Conservation (phyloP, 2,113 vertebrate species). For the Bufo bufo region DNA sequence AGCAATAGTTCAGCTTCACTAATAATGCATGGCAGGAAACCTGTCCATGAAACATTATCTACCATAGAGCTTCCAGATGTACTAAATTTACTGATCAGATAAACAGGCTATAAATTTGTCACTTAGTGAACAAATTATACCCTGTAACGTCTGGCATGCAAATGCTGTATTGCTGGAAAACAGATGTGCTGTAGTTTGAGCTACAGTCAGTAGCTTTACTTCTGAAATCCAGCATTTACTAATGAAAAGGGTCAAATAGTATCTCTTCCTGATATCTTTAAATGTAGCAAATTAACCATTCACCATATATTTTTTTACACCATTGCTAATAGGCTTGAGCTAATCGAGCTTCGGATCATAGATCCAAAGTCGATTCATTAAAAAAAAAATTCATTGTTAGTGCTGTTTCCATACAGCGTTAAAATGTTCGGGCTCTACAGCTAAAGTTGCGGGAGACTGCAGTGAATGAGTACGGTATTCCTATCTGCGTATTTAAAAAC, state of each 20-base stretch:
- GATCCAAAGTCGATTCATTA: no score
- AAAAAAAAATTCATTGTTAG: no score
- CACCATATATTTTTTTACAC: no score
- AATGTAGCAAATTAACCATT: no score
- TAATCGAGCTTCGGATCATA: no score
- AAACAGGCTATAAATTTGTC: neutral
- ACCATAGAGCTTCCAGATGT: slow-evolving; percentile 5
- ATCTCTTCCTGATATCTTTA: neutral
- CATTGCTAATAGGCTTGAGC: no score
- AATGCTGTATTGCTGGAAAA: slow-evolving; percentile 13
- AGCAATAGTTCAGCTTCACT: slow-evolving; percentile 55
- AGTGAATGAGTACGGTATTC: no score
- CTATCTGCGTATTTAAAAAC: no score
- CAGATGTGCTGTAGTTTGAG: slow-evolving; percentile 23
- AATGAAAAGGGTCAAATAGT: neutral
- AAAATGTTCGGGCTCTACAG: no score
- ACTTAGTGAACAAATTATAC: slow-evolving; percentile 29
- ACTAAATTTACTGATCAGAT: slow-evolving; percentile 52
- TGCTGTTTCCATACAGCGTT: no score
- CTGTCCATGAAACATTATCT: slow-evolving; percentile 40
- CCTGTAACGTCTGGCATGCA: slow-evolving; percentile 55
- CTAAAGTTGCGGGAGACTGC: no score
- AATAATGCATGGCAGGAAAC: slow-evolving; percentile 53
- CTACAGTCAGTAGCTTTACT: neutral
- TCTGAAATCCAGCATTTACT: neutral